phyloP scores from a whole-genome alignment of 2,888 invertebrate genomes.

The Cheilosia vernalis region DNA sequence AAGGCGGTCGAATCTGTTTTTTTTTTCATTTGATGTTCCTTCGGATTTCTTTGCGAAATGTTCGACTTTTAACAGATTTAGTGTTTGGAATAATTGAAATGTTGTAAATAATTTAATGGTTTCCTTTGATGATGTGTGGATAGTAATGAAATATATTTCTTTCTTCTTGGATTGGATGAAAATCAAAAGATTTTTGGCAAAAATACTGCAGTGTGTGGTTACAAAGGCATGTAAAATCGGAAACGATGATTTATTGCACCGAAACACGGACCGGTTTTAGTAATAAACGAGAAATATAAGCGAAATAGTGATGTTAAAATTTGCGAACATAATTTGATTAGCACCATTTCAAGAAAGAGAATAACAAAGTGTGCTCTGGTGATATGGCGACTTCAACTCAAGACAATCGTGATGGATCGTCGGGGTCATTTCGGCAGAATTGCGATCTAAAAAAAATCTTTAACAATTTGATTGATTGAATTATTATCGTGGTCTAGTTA shows the following conservation, averaged over 20 bases:
- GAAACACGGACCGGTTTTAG: not conserved
- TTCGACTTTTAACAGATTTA: conserved; percentile 32
- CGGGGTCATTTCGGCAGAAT: too few species aligned
- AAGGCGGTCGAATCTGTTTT: conserved; percentile 18
- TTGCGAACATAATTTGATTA: too few species aligned
- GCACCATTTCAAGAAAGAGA: too few species aligned
- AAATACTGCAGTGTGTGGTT: not conserved
- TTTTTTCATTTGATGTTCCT: conserved; percentile 6
- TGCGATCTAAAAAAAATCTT: too few species aligned
- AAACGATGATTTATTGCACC: not conserved
- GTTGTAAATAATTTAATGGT: conserved; percentile 38
- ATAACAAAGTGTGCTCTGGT: too few species aligned
- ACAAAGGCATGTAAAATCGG: too few species aligned
- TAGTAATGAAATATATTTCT: not conserved
- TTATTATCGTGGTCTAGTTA: too few species aligned
- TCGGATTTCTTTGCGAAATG: conserved; percentile 6
- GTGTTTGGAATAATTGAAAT: conserved; percentile 22
- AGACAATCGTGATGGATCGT: too few species aligned
- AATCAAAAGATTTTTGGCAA: not conserved
- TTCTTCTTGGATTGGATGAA: not conserved
- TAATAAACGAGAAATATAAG: too few species aligned
- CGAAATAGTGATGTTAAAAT: too few species aligned
- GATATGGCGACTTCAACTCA: too few species aligned
- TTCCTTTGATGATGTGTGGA: conserved; percentile 36
- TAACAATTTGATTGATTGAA: too few species aligned